Evolutionary conservation across 2,888 invertebrate species (phyloP).

Genomic region (Cenopis cana): DNA sequence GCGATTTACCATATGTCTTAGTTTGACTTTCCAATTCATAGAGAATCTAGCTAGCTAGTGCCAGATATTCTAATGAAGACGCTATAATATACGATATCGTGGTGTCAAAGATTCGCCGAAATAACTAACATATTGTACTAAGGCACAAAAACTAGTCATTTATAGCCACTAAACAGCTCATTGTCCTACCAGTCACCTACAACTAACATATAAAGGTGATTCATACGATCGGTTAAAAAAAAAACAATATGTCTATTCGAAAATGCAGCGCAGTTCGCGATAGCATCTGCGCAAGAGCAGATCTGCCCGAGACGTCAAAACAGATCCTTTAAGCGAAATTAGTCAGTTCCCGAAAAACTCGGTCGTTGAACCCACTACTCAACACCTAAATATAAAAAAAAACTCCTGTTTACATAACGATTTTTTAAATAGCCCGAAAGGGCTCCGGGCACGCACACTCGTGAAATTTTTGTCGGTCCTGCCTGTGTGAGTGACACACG

Average conservation of each 20-base stretch:
- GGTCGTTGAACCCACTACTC: slow-evolving; percentile 76
- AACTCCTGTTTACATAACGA: slow-evolving; percentile 80
- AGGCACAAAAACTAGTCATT: slow-evolving; percentile 21
- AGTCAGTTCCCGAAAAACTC: slow-evolving; percentile 83
- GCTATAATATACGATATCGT: neutral
- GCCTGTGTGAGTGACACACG: slow-evolving; percentile 73
- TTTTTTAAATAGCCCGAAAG: slow-evolving; percentile 80
- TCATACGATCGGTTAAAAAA: slow-evolving; percentile 22
- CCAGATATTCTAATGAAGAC: neutral
- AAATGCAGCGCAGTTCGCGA: slow-evolving; percentile 36
- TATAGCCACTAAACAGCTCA: slow-evolving; percentile 23
- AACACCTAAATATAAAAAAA: slow-evolving; percentile 81
- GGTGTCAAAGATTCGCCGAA: neutral
- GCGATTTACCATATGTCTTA: neutral
- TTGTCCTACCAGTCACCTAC: slow-evolving; percentile 32
- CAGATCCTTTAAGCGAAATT: slow-evolving; percentile 76
- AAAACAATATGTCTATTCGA: slow-evolving; percentile 29
- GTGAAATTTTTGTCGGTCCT: slow-evolving; percentile 71
- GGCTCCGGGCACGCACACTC: slow-evolving; percentile 74
- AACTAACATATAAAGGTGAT: slow-evolving; percentile 32
- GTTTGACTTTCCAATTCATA: neutral
- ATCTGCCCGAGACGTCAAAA: slow-evolving; percentile 59
- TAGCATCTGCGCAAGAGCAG: slow-evolving; percentile 12
- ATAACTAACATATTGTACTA: neutral
- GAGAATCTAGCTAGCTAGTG: neutral